phyloP scores from a whole-genome alignment of 2,888 invertebrate species.

The Drosophila tanythrix region DNA sequence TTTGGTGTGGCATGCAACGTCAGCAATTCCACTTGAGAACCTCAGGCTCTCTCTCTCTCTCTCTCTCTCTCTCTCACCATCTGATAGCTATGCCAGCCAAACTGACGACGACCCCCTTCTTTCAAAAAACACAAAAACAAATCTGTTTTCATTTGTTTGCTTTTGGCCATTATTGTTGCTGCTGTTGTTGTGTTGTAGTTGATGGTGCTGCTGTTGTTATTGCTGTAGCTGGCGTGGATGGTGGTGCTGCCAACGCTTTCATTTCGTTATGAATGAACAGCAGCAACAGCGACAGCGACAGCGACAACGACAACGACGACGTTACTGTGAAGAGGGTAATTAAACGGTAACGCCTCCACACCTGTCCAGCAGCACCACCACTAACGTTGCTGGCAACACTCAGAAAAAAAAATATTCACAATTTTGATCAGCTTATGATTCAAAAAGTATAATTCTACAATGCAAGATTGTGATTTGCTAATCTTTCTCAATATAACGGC shows the following conservation, averaged over 20 bases:
- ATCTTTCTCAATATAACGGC: too few relatives aligned
- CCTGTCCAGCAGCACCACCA: constrained; percentile 3
- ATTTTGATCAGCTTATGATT: constrained; percentile 13
- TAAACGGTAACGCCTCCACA: constrained; percentile 48
- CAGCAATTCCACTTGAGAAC: constrained; percentile 41
- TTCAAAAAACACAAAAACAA: constrained; percentile 18
- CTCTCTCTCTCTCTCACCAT: not conserved
- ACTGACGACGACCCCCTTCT: constrained; percentile 48
- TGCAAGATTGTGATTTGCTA: not conserved
- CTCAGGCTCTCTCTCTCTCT: not conserved
- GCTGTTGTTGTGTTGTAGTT: constrained; percentile 8
- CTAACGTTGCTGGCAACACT: not conserved
- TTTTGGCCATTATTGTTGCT: not conserved
- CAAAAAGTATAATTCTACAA: not conserved
- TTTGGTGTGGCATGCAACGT: constrained; percentile 32
- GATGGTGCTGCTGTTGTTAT: constrained; percentile 11
- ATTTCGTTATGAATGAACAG: constrained; percentile 70
- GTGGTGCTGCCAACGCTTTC: constrained; percentile 25
- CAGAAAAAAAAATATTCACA: not conserved
- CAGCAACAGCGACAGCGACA: constrained; percentile 14
- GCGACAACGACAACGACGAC: constrained; percentile 22
- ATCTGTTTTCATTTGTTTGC: constrained; percentile 35
- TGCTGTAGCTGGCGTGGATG: constrained; percentile 5
- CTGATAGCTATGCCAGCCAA: constrained; percentile 50
- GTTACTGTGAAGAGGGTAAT: constrained; percentile 52